Percentiles rank a stretch among this genome's conserved stretches.
These are phyloP conservation scores for Drosophila flavopinicola DNA, from an alignment of 2,888 invertebrate genomes.

Conservation along the genomic window DNA sequence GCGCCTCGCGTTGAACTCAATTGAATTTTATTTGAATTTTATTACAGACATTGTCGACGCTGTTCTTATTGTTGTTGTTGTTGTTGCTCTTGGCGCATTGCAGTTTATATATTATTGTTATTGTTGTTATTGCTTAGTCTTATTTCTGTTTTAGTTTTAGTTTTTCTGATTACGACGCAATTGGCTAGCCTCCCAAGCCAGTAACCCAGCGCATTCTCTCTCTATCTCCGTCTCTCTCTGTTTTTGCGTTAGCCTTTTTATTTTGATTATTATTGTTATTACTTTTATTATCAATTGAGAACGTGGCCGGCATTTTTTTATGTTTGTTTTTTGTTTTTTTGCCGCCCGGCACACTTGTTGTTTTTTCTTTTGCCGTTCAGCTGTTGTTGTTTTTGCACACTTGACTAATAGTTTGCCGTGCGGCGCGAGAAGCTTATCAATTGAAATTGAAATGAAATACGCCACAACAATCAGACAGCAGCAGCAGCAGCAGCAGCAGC, in stretches of 20 bases:
- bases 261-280: constrained; percentile 71
- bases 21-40: constrained; percentile 78
- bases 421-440: constrained; percentile 67
- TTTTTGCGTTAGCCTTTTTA: constrained; percentile 36
- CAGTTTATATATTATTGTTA: constrained; percentile 36
- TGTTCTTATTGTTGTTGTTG: constrained; percentile 23
- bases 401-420: constrained; percentile 68
- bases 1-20: constrained; percentile 71
- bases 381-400: constrained; percentile 62
- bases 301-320: constrained; percentile 79
- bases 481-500: neutral
- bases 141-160: constrained; percentile 32
- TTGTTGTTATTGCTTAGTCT: constrained; percentile 13
- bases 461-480: constrained; percentile 40
- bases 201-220: constrained; percentile 5
- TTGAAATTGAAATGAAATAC: constrained; percentile 69
- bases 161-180: constrained; percentile 67
- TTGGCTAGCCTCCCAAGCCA: constrained; percentile 39
- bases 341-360: constrained; percentile 31
- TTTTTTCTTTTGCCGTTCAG: neutral
- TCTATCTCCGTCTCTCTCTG: constrained; percentile 15
- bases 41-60: constrained; percentile 60
- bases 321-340: constrained; percentile 20
- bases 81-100: constrained; percentile 46
- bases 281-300: constrained; percentile 82